Conservation (phyloP, 2,888 invertebrate species). For the Drosophila koepferae region DNA sequence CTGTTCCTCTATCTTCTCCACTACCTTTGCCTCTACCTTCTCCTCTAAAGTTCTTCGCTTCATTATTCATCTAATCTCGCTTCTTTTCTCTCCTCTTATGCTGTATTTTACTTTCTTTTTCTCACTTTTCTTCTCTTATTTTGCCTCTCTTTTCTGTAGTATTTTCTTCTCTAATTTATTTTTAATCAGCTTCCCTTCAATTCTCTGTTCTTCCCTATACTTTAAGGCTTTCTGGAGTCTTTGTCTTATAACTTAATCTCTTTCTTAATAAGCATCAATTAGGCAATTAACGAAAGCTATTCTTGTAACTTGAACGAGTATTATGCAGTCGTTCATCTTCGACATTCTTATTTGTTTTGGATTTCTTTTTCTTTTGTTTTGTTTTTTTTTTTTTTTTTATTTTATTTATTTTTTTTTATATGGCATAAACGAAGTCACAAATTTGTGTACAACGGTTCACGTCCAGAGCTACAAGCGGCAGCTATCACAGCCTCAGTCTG, state of each 20-base stretch:
- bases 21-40: too few species aligned
- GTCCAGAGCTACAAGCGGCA: constrained; percentile 10
- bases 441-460: constrained; percentile 48
- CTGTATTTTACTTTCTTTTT: background rate
- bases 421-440: constrained; percentile 58
- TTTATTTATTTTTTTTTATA: constrained; percentile 30
- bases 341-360: background rate
- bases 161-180: too few species aligned
- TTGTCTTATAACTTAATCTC: background rate
- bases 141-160: background rate
- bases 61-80: too few species aligned
- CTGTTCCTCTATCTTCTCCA: too few species aligned
- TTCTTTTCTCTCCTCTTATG: too few species aligned
- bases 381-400: background rate
- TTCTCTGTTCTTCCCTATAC: background rate
- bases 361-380: background rate
- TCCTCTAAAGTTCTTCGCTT: too few species aligned
- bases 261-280: background rate
- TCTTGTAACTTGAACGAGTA: background rate
- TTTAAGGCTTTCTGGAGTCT: background rate
- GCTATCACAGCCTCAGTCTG: background rate
- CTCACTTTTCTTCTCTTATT: background rate
- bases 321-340: background rate
- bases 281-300: background rate
- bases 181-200: background rate